Base-by-base conservation (phyloP, 2,797 vertebrate species). In the Oryzias sinensis region DNA sequence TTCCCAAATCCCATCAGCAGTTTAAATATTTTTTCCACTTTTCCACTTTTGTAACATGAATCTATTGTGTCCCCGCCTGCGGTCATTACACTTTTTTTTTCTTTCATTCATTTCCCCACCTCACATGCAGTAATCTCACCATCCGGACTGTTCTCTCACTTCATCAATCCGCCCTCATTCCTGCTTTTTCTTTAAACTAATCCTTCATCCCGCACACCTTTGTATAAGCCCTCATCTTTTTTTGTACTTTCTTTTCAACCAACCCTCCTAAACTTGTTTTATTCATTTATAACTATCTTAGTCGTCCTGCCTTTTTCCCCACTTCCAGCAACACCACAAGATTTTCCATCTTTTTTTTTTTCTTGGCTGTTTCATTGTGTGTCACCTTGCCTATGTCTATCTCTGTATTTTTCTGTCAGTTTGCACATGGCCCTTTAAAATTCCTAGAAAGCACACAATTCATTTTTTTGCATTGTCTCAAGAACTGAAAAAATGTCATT, bases 131-230 rank as follows among this genome's bases (percentile, higher is more conserved):
- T 56, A 17, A 62, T 45, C 24, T 44, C 53, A 22, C 48, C 55
- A 22, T 58, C 24, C 6, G 17, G 4, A 50, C 54, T 37, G 62
- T 22, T 51, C 33, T 49, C 6, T 43, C 70, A 64, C 59, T 14
- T 69, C 42, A 57, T 68, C 56, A 56, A n/a, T 37, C 25, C 22
- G 56, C 25, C 15, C 40, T 50, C 14, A 13, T 1, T 60, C 25
- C 44, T 33, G n/a, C 4, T 16, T 46, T 29, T 33, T 49, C 41
- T 51, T 49, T 37, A 37, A 37, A 11, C 17, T 20, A 41, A 64
- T 68, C 55, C 48, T 52, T 43, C 15, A 18, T 72, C 64, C 53
- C 48, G 40, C 40, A 37, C 15, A 42, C 41, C 43, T 54, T 41
- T 37, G 45, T 48, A 55, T 46, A 15, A 9, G 8, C 29, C 29